Conservation (phyloP, 2,113 vertebrate genomes). For the Gasterosteus nipponicus region DNA sequence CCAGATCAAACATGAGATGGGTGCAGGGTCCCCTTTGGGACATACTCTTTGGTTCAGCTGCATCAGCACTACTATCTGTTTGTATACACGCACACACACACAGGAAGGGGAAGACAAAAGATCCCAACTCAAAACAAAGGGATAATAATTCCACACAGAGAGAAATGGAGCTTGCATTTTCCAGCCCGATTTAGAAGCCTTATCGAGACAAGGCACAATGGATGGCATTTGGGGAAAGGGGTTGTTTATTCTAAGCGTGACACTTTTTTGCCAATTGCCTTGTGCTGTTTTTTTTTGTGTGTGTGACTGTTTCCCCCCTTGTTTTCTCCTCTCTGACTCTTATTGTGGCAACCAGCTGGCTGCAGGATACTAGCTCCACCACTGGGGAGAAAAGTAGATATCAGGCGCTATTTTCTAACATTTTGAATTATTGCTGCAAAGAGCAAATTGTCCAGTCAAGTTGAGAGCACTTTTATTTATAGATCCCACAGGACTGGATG, state of each 20-base stretch:
- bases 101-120: slow-evolving; percentile 79
- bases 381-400: slow-evolving; percentile 32
- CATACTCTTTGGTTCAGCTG: slow-evolving; percentile 56
- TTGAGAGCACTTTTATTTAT: slow-evolving; percentile 73
- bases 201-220: slow-evolving; percentile 84
- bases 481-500: slow-evolving; percentile 59
- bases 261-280: slow-evolving; percentile 77
- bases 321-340: slow-evolving; percentile 49
- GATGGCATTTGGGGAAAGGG: slow-evolving; percentile 80
- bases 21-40: slow-evolving; percentile 63
- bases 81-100: slow-evolving; percentile 30
- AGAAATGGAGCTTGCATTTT: slow-evolving; percentile 81
- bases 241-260: slow-evolving; percentile 81
- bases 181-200: slow-evolving; percentile 81
- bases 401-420: slow-evolving; percentile 54
- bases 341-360: slow-evolving; percentile 56
- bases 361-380: slow-evolving; percentile 25
- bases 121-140: slow-evolving; percentile 80
- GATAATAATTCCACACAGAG: slow-evolving; percentile 83
- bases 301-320: slow-evolving; percentile 30
- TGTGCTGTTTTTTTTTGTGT: slow-evolving; percentile 59
- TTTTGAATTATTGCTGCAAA: slow-evolving; percentile 74
- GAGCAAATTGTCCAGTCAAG: slow-evolving; percentile 74
- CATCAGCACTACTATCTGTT: slow-evolving; percentile 66
- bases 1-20: slow-evolving; percentile 74